Base-by-base conservation (phyloP, 2,888 invertebrate species). In the Dichetophora obliterata region DNA sequence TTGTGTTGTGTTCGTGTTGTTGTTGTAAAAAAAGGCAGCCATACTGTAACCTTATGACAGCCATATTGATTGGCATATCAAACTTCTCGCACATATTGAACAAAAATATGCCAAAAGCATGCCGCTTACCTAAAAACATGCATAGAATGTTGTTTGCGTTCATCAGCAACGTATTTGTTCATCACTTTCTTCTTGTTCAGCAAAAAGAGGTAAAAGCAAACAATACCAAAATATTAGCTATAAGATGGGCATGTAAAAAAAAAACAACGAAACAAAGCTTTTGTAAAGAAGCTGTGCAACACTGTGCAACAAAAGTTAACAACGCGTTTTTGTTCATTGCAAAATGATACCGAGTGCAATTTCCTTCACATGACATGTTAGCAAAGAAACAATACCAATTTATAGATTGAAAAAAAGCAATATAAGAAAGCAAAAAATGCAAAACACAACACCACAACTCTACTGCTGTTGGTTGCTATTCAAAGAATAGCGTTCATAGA, bases 261-360 rank as follows among this genome's bases (percentile, higher is more conserved):
- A 43, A 43, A 11, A 43, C 11, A 43, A 43, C 43, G 2, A 43
- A 43, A 43, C 11, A 43, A 43, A 11, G 43, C 11, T 43, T 43
- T 43, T 43, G 43, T 43, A 43, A 43, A 43, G 43, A 43, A 43
- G 43, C 43, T 43, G n/a, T n/a, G 43, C 43, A 43, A 43, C 43
- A 14, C 43, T 43, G 8, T 63, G 63, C n/a, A 31, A 34, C 63
- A 31, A 27, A 34, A 48, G 68, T 68, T 68, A 68, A 68, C 50
- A 68, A 68, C 68, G 68, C 68, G 48, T 24, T 48, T 68, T 68
- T 68, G 68, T 68, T 68, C 68, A 9, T 5, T 11, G 22, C 59
- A 22, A 59, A 59, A 68, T 68, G 48, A 68, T 50, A 68, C 68
- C 72, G 59, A 72, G 61, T 72, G 72, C 57, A 72, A 72, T 72